Evolutionary conservation across 2,888 invertebrate genomes (phyloP).

Genomic region (Neria commutata): DNA sequence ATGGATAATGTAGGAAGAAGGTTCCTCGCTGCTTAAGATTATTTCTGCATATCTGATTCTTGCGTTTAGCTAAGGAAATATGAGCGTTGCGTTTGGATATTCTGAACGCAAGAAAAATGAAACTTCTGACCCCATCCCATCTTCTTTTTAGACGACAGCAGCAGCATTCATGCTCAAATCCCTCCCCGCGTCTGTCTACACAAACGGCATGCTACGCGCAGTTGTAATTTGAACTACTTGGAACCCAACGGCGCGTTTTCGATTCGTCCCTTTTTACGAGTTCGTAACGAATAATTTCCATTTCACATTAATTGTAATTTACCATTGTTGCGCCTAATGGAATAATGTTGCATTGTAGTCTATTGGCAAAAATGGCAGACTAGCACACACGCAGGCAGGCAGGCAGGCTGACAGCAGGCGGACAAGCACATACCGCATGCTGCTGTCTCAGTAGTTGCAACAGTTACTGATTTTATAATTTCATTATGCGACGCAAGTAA

Average conservation of each 20-base stretch:
- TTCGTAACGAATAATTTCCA: constrained; percentile 1
- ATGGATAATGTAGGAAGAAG: too few species aligned
- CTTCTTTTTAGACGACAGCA: too few species aligned
- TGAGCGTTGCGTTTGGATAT: neutral
- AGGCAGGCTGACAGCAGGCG: constrained; percentile 4
- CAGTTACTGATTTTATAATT: constrained; percentile 60
- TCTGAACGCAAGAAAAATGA: constrained; percentile 11
- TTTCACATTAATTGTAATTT: constrained; percentile 23
- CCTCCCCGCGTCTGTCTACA: constrained; percentile 27
- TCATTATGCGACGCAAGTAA: constrained; percentile 44
- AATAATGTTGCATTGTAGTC: constrained; percentile 44
- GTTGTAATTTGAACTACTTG: neutral
- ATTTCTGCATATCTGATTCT: too few species aligned
- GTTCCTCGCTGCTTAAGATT: too few species aligned
- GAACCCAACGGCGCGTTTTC: constrained; percentile 13
- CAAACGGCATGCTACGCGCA: constrained; percentile 21
- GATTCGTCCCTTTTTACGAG: too few species aligned
- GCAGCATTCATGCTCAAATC: neutral
- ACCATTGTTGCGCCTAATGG: constrained; percentile 43
- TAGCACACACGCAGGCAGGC: neutral
- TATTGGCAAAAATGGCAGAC: constrained; percentile 15
- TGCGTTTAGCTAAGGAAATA: constrained; percentile 4
- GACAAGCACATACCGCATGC: constrained; percentile 8
- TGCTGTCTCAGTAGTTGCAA: constrained; percentile 41
- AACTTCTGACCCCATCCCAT: constrained; percentile 40